Conservation (phyloP, 1,140 invertebrate genomes). For the Apis florea region DNA sequence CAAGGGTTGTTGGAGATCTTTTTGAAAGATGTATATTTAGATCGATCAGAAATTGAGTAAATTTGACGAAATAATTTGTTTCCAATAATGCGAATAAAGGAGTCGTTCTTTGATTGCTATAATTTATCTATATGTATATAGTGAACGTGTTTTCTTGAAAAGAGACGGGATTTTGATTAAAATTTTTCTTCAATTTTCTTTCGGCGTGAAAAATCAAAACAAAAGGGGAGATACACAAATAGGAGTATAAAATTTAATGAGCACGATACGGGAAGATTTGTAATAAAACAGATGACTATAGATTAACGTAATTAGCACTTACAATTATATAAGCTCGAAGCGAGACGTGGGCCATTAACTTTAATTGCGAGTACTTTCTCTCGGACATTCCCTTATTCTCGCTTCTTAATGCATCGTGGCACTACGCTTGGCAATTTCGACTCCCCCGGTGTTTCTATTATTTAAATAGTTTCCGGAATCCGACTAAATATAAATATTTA, state of each 20-base stretch:
- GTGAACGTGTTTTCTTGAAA: too few species aligned
- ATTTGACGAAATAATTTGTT: too few species aligned
- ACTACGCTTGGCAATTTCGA: background rate
- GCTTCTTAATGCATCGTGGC: conserved; percentile 13
- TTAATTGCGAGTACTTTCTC: conserved; percentile 33
- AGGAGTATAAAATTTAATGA: background rate
- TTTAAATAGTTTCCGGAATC: background rate
- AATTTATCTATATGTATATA: too few species aligned
- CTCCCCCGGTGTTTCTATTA: background rate
- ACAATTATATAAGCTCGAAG: conserved; percentile 24
- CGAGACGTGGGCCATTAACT: conserved; percentile 20
- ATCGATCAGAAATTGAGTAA: too few species aligned
- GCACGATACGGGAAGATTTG: background rate
- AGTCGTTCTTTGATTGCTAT: too few species aligned
- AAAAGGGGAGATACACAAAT: too few species aligned
- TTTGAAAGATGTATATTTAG: background rate
- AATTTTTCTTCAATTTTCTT: too few species aligned
- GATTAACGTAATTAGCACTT: conserved; percentile 31
- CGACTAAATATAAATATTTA: background rate
- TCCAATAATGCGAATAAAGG: too few species aligned
- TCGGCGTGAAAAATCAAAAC: background rate
- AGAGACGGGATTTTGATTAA: too few species aligned
- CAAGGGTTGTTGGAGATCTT: background rate
- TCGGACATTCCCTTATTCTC: conserved; percentile 5
- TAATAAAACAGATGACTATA: background rate